Conservation (phyloP, 2,797 vertebrate species). For the Sebastes taczanowskii region DNA sequence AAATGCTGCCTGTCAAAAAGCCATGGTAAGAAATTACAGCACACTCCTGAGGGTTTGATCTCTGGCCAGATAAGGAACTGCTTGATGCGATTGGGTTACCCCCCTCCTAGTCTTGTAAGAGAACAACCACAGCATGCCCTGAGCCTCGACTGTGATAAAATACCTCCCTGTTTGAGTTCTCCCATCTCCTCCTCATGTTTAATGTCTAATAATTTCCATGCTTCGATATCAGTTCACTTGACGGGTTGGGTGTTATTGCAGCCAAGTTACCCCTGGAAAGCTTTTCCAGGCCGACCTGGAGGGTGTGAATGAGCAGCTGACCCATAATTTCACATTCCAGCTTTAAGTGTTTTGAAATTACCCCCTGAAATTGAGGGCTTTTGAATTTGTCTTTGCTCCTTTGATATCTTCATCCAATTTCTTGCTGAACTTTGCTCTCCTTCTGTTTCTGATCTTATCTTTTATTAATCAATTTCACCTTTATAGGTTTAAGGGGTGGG, state of each 20-base stretch:
- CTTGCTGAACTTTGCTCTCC: neutral
- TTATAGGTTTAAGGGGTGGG: neutral
- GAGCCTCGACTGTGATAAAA: constrained; percentile 51
- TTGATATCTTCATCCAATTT: constrained; percentile 43
- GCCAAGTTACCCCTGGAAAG: constrained; percentile 72
- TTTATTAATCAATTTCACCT: neutral
- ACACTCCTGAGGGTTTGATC: constrained; percentile 66
- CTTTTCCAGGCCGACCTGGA: constrained; percentile 62
- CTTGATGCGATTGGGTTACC: constrained; percentile 58
- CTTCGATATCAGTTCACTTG: constrained; percentile 57
- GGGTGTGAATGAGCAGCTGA: constrained; percentile 70
- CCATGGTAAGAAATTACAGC: constrained; percentile 54
- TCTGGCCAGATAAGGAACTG: constrained; percentile 66
- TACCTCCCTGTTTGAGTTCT: constrained; percentile 44
- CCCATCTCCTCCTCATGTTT: constrained; percentile 40
- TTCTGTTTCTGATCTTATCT: neutral
- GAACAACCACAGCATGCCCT: constrained; percentile 45
- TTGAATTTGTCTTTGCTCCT: constrained; percentile 39
- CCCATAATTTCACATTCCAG: constrained; percentile 69
- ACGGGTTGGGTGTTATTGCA: constrained; percentile 60
- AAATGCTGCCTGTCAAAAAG: constrained; percentile 52
- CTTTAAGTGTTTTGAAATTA: constrained; percentile 72
- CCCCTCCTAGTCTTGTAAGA: constrained; percentile 18
- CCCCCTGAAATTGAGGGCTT: constrained; percentile 45
- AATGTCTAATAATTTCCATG: constrained; percentile 70